Base-by-base conservation (phyloP, 2,888 invertebrate genomes). In the Spodoptera exigua region DNA sequence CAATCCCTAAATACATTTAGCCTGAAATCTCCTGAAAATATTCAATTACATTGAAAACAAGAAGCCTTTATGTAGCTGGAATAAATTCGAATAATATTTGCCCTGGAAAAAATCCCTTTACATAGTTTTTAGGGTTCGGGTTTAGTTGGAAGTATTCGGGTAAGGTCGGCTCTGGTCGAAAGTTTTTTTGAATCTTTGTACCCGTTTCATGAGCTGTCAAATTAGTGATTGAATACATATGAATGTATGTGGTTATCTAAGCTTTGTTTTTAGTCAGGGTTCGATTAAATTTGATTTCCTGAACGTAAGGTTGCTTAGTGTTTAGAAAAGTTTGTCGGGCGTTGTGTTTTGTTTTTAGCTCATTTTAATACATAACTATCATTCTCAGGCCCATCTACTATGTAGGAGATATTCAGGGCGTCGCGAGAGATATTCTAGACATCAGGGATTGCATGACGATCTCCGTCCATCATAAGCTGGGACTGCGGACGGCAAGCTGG, bases 11-110 rank as follows among this genome's bases (percentile, higher is more conserved):
- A 51, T 52, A 61, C 17, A 52, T 61, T 40, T 36, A 44, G 39
- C 32, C 1, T 13, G 16, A 61, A 61, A 48, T 68, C 62, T 55
- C 14, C 11, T 17, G 14, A 55, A 65, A 61, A 70, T 70, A 70
- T 62, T 57, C 53, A 60, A 74, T 73, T 66, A 66, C 47, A 74
- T 37, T 11, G 44, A 40, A 53, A 56, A 61, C 45, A 53, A 54
- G 45, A 39, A 41, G 9, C 45, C 44, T 36, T 52, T 45, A 55
- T 43, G 21, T 14, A 34, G 32, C n/a, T 47, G 43, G 41, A 49
- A 62, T 46, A 61, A 59, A 75, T 58, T 36, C 47, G 2, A 44
- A 46, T 55, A 48, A 70, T 51, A 61, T 61, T 58, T 59, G 35
- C 10, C 35, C 46, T 62, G 48, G 45, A 39, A 60, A 46, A 58